Base-by-base conservation (phyloP, 2,797 vertebrate genomes). In the Enteromius mattozi region DNA sequence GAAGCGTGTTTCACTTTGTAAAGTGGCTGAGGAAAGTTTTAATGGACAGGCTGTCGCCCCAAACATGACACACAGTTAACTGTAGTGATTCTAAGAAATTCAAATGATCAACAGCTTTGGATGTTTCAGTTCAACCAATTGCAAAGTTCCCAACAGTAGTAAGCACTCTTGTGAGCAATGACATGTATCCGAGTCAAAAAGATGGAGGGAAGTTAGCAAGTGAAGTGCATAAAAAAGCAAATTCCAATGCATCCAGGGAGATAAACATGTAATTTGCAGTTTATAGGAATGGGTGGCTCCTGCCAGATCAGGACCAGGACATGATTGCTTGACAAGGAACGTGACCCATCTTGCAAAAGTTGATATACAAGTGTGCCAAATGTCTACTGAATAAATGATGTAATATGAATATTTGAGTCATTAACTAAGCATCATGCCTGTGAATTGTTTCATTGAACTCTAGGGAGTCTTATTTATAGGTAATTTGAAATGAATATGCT, bases 381-480 rank as follows among this genome's bases (percentile, higher is more conserved):
- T 56, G 33, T 35, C 42, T 51, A 49, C 24, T 9, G 30, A 68
- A 68, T 54, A 37, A 69, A 69, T 13, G 2, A 69, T 27, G 33
- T 0, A 24, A 54, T 2, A 37, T 54, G 21, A 69, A 56, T 42
- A 68, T 16, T 27, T 19, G 37, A 65, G 40, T 66, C 27, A 21
- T 49, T 47, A 63, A n/a, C 27, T 49, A 33, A 17, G 30, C 30
- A 35, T 21, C 17, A 35, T 3, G 10, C 10, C 70, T 49, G 63
- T 35, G 30, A 35, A 35, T 35, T 66, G 27, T 75, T 71, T 45
- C 1, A 1, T 24, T 45, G 51, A 61, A 10, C 75, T 77, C 54
- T n/a, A 27, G 7, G 35, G 7, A 77, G 35, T 24, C 33, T 59
- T 61, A 77, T 77, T 61, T 77, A 77, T 77, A 77, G 54, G 75